Base-by-base conservation (phyloP, 1,140 invertebrate species). In the Aphelinus atriplicis region DNA sequence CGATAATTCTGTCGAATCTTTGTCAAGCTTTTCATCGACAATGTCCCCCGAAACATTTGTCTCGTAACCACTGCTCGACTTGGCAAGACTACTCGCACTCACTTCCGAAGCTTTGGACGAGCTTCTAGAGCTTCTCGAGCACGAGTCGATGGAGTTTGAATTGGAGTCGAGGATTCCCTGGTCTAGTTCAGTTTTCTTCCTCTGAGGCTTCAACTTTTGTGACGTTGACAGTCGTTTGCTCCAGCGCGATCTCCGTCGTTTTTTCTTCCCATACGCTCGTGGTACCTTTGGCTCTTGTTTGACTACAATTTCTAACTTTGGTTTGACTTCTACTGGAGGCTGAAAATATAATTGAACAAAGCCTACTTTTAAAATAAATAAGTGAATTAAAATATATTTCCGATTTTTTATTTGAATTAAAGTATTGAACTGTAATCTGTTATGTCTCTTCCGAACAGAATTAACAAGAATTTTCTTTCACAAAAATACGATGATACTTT, bases 161-260 rank as follows among this genome's bases (percentile, higher is more conserved):
- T 62, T 76, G 0, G 69, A 67, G 42, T 72, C 69, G 26, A 57
- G 5, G 1, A 58, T 48, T 9, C 2, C 70, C 4, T 65, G 61
- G 60, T 66, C 63, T 1, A 61, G n/a, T 26, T 26, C 26, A 26
- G 0, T 26, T 26, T 26, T 26, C 26, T 26, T 26, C 26, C 26
- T 26, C 26, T 26, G 26, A 26, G 26, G 26, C 26, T 26, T 55
- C 5, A 5, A 55, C 53, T 55, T 55, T 55, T 55, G 53, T 55
- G 5, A 10, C 10, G 10, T 26, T 26, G 26, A 26, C 26, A 26
- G 26, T 26, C 84, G 85, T 66, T 82, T 85, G 63, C 80, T 79
- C 83, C 82, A 87, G 5, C 82, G 73, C 0, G 76, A 73, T 76
- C 78, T 83, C 61, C 81, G 79, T 58, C 73, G 78, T 53, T 75